These are phyloP conservation scores for Agrilus planipennis DNA, from an alignment of 1,140 invertebrate species.

Conservation along the genomic window DNA sequence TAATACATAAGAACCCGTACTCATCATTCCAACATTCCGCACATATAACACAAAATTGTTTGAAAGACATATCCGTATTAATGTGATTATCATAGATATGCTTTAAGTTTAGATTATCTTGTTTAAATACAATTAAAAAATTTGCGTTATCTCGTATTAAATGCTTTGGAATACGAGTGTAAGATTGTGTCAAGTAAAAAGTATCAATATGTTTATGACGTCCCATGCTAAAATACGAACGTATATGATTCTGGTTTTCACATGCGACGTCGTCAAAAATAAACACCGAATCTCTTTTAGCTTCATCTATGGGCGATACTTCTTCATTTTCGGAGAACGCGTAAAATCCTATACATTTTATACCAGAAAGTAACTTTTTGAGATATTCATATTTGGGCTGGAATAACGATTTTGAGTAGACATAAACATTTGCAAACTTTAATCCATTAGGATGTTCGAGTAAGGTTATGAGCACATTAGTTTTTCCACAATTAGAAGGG, in stretches of 20 bases:
- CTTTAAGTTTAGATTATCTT: constrained; percentile 34
- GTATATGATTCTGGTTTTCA: constrained; percentile 30
- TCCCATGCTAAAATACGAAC: constrained; percentile 31
- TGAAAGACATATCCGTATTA: constrained; percentile 27
- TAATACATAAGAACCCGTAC: constrained; percentile 25
- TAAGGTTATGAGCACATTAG: constrained; percentile 13
- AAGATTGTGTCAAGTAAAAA: constrained; percentile 32
- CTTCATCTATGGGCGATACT: constrained; percentile 18
- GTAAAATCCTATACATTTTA: constrained; percentile 22
- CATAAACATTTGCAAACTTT: constrained; percentile 17
- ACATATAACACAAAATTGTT: constrained; percentile 24
- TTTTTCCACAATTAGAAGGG: constrained; percentile 17
- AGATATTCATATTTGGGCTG: constrained; percentile 18
- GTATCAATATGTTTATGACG: constrained; percentile 24
- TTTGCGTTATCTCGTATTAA: constrained; percentile 34
- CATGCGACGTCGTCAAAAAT: constrained; percentile 33
- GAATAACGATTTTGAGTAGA: constrained; percentile 19
- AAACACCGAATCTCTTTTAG: constrained; percentile 25
- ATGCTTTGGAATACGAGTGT: constrained; percentile 33
- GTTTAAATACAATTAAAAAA: constrained; percentile 32
- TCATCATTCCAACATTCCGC: constrained; percentile 23
- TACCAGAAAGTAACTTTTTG: constrained; percentile 10
- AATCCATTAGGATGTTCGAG: constrained; percentile 14
- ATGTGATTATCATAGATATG: constrained; percentile 35
- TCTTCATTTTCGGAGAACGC: constrained; percentile 25